A percentile compares a stretch with the other conserved stretches of the same genome.
Conservation (phyloP, 1,140 invertebrate genomes). For the Dendroctonus valens region DNA sequence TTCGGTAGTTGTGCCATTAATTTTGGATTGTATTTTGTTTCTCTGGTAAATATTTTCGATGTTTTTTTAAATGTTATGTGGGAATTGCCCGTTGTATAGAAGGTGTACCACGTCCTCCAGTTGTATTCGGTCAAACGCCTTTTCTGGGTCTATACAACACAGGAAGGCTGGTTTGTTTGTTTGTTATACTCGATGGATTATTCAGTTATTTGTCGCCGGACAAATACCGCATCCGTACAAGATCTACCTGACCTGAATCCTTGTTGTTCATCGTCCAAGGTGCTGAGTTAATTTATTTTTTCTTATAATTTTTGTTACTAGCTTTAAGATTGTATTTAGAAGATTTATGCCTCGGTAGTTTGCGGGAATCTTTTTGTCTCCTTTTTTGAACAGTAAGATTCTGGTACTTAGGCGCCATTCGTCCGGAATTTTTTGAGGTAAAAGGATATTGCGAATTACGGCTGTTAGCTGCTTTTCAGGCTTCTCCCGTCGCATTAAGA, state of each 20-base stretch:
- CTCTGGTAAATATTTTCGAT: constrained; percentile 11
- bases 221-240: constrained; percentile 21
- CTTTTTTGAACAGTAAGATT: constrained; percentile 13
- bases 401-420: constrained; percentile 5
- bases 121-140: too few species aligned
- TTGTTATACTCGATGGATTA: constrained; percentile 17
- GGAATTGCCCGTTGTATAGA: constrained; percentile 16
- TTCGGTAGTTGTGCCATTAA: constrained; percentile 2
- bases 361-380: constrained; percentile 6
- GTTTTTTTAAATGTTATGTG: constrained; percentile 6
- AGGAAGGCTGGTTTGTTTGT: constrained; percentile 1
- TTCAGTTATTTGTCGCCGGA: constrained; percentile 17
- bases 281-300: constrained; percentile 1
- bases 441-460: constrained; percentile 2
- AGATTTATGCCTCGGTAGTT: too few species aligned
- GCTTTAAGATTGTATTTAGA: neutral
- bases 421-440: constrained; percentile 4
- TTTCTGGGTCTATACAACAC: constrained; percentile 4
- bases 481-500: constrained; percentile 1
- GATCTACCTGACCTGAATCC: constrained; percentile 12
- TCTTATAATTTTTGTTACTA: constrained; percentile 8
- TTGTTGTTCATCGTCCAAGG: constrained; percentile 9
- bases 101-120: constrained; percentile 11
- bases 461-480: constrained; percentile 1
- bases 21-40: constrained; percentile 14